Base-by-base conservation (phyloP, 2,888 invertebrate genomes). In the Pachycephus smyrnensis region DNA sequence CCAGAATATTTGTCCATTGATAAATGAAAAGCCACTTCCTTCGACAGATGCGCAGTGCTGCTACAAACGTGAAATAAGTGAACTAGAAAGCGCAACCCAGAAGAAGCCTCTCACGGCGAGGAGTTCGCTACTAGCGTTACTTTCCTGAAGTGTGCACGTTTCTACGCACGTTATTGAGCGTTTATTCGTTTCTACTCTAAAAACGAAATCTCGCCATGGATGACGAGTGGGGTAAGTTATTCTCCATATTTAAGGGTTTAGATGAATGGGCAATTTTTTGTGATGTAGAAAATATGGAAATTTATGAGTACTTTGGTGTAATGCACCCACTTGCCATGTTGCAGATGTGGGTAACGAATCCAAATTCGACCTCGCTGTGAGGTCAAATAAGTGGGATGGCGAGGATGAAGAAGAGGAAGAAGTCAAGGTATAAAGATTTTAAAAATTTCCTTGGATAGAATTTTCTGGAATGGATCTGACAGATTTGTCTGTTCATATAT, bases 371-470 rank as follows among this genome's bases (percentile, higher is more conserved):
- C 92, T 94, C 91, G 93, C 93, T 90, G 92, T 94, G 92, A 92
- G 93, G 85, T 89, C 93, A 80, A 96, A 96, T 93, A 96, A 95
- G 94, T 97, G 97, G 97, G 96, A 96, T 92, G 97, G 97, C 87
- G 97, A 97, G 90, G 97, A 97, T 91, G 97, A 96, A 89, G 97
- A 97, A 79, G 97, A 97, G 77, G 95, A 95, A 86, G 95, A 95
- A 86, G 96, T 97, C 86, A 96, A 97, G 95, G 97, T 97, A 91
- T 82, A 88, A 88, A 79, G 37, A 69, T 73, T 73, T 73, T 73
- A 23, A 15, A 32, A 30, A 68, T 69, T 9, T 75, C 23, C 31
- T 15, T 12, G 15, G 15, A 55, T 23, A 55, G 55, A 55, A 23
- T 55, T 23, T 55, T 6, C 23, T 55, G 55, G 23, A 55, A 55